Conservation (phyloP, 2,888 invertebrate genomes). For the Ichneumoninae sp. region DNA sequence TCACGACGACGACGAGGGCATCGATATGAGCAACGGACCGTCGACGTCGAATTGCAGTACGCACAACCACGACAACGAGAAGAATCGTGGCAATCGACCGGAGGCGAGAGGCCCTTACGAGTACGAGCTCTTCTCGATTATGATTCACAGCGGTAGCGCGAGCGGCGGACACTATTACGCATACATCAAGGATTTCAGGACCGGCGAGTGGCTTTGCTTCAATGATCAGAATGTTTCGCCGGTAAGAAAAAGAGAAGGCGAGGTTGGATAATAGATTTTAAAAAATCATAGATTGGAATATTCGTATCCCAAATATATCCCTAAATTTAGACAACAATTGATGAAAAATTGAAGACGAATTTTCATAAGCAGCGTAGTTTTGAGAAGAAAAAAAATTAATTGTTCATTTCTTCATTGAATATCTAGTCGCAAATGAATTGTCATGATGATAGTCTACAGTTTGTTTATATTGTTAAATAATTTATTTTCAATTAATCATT, state of each 20-base stretch:
- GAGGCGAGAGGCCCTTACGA: constrained; percentile 88
- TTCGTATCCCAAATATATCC: too few species aligned
- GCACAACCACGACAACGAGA: constrained; percentile 85
- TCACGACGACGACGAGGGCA: constrained; percentile 89
- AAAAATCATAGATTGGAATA: too few species aligned
- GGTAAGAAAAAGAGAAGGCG: constrained; percentile 83
- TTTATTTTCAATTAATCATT: background rate
- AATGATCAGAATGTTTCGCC: constrained; percentile 93
- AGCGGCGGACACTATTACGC: constrained; percentile 97
- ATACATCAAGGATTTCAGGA: constrained; percentile 93
- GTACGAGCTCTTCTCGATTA: constrained; percentile 95
- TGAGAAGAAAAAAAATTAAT: too few species aligned
- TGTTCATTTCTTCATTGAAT: background rate
- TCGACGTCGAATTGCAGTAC: constrained; percentile 82
- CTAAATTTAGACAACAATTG: too few species aligned
- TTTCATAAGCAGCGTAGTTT: background rate
- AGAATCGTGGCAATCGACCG: constrained; percentile 81
- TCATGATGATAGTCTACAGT: background rate
- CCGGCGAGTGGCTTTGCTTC: constrained; percentile 93
- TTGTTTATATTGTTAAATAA: background rate
- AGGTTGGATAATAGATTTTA: too few species aligned
- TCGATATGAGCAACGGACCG: constrained; percentile 86
- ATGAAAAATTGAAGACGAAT: background rate
- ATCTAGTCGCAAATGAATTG: background rate
- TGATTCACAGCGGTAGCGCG: constrained; percentile 96